A percentile compares a stretch with the other conserved stretches of the same genome.
Evolutionary conservation across 2,113 vertebrate species (phyloP).

Genomic region (Actinemys pallida): DNA sequence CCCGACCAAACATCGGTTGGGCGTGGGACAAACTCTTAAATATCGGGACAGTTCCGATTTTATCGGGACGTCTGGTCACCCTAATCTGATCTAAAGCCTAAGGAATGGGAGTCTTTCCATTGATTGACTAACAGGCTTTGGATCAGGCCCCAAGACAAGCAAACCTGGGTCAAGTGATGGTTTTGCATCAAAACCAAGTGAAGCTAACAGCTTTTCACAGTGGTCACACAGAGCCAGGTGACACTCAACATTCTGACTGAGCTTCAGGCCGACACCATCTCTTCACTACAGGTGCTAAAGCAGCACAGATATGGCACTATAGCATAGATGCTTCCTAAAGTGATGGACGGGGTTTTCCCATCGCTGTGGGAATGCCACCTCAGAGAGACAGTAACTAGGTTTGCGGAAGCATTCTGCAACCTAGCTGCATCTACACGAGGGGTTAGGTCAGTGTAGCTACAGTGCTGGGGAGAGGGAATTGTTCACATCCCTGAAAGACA

Average conservation of each 20-base stretch:
- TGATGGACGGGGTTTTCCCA: background rate
- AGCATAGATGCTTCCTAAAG: background rate
- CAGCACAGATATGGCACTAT: background rate
- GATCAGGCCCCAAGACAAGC: constrained; percentile 42
- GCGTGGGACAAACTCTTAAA: no score
- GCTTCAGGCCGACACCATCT: background rate
- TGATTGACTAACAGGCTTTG: constrained; percentile 2
- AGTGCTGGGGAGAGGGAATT: background rate
- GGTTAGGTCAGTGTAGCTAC: background rate
- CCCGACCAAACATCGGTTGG: no score
- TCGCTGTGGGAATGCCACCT: background rate
- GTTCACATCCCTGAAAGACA: background rate
- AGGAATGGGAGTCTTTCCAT: constrained; percentile 35
- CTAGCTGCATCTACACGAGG: background rate
- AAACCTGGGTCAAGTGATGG: constrained; percentile 47
- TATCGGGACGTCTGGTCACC: no score
- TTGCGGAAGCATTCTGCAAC: background rate
- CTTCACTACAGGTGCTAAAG: background rate
- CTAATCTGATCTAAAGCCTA: constrained; percentile 16
- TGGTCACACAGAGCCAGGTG: background rate
- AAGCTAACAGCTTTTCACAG: background rate
- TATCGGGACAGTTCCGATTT: no score
- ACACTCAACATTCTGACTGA: background rate
- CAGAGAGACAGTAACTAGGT: background rate
- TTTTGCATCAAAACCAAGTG: constrained; percentile 8